Conservation (phyloP, 1,140 invertebrate genomes). For the Eriocheir sinensis region DNA sequence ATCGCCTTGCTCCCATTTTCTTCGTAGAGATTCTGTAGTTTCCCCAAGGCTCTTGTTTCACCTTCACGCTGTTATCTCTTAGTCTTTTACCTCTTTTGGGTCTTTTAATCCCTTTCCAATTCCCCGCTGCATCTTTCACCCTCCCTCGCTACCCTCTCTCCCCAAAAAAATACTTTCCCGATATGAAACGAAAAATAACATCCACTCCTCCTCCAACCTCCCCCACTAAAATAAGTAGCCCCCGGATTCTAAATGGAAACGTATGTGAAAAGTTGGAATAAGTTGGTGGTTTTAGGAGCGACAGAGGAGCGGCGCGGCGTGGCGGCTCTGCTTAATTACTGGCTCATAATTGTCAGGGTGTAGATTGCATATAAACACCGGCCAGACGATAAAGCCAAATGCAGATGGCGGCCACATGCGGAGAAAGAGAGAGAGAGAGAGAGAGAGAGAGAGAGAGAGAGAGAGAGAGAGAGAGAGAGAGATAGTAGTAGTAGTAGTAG, state of each 20-base stretch:
- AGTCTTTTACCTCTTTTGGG: neutral
- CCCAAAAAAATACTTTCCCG: neutral
- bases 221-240: no score
- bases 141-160: no score
- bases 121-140: no score
- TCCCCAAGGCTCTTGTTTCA: neutral
- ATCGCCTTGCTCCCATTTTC: no score
- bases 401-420: neutral
- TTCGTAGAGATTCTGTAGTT: no score
- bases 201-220: no score
- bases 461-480: neutral
- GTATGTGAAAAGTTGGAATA: neutral
- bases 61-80: neutral
- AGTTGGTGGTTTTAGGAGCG: neutral
- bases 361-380: constrained; percentile 16
- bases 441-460: neutral
- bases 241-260: neutral
- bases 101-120: neutral
- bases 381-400: neutral
- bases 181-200: neutral
- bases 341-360: neutral
- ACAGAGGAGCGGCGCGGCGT: neutral
- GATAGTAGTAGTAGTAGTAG: neutral
- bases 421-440: no score
- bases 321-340: neutral